Evolutionary conservation across 2,113 vertebrate genomes (phyloP).

Genomic region (Salvelinus namaycush): DNA sequence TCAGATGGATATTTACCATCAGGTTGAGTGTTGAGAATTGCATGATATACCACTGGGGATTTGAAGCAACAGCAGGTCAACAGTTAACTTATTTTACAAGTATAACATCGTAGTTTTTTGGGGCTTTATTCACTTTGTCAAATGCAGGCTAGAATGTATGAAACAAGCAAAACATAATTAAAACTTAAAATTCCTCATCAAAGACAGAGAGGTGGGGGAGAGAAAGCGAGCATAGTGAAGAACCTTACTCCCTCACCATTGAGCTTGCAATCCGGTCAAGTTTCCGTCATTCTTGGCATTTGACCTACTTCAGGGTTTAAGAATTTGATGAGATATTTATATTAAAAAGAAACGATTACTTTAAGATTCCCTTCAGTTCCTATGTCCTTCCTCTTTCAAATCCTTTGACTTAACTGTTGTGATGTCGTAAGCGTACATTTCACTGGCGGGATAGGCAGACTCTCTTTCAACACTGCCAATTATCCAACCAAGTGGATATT

Average conservation of each 20-base stretch:
- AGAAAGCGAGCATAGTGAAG: constrained; percentile 58
- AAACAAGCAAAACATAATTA: constrained; percentile 38
- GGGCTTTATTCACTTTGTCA: constrained; percentile 27
- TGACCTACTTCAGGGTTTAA: constrained; percentile 61
- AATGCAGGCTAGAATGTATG: constrained; percentile 8
- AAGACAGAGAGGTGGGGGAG: constrained; percentile 51
- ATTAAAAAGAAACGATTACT: constrained; percentile 49
- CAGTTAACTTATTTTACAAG: neutral
- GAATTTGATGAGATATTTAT: constrained; percentile 63
- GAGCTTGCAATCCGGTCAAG: constrained; percentile 51
- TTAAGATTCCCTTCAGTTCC: constrained; percentile 32
- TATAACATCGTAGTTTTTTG: constrained; percentile 22
- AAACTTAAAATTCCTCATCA: neutral
- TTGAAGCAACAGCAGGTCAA: no score
- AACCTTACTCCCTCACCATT: constrained; percentile 38
- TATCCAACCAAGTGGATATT: neutral
- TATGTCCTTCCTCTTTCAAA: constrained; percentile 39
- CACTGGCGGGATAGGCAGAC: constrained; percentile 10
- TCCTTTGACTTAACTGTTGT: constrained; percentile 34
- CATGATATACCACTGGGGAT: neutral
- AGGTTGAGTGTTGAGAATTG: neutral
- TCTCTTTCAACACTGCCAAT: constrained; percentile 1
- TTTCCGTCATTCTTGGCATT: constrained; percentile 64
- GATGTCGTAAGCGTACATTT: constrained; percentile 14
- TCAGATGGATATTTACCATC: neutral